Base-by-base conservation (phyloP, 2,888 invertebrate species). In the Gnatocerus cornutus region DNA sequence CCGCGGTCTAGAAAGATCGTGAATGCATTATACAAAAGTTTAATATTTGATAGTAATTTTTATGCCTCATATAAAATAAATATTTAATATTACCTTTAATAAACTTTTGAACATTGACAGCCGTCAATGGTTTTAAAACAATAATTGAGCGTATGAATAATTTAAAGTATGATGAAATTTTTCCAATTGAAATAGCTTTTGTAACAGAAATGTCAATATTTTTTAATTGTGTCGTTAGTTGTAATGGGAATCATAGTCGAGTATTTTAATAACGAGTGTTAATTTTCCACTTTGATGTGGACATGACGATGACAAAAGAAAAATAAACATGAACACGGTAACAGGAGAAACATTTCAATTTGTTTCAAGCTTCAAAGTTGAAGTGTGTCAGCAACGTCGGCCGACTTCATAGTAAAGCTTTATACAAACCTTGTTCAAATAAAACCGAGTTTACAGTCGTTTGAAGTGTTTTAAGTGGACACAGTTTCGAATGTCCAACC, bases 381-480 rank as follows among this genome's bases (percentile, higher is more conserved):
- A 68, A 62, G 62, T 68, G 69, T 61, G 68, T 69, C 68, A 68
- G 58, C 45, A 45, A 13, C 53, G 58, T 59, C 67, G 59, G 33
- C 55, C 30, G 62, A 62, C 68, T 62, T 68, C 62, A 68, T 55
- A 39, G 55, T 37, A 56, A 43, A 48, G 58, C 56, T 63, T 64
- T 69, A 58, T 62, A 46, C 69, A 74, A 73, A 73, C 75, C 73
- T 72, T 72, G 69, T 63, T 65, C 61, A 76, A 76, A 76, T 75
- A 76, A 72, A 71, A 71, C 68, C 65, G 70, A 66, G 67, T 77
- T 72, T 73, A 64, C 72, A 72, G 71, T 72, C 76, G 77, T 77
- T 76, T 76, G 77, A 77, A 75, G 77, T 74, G 72, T 76, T 76
- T 72, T 72, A 72, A 74, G 73, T 72, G 74, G 70, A 74, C 73